Percentiles rank a stretch among this genome's conserved stretches.
phyloP scores from a whole-genome alignment of 2,888 invertebrate genomes.

The Dioctria rufipes region DNA sequence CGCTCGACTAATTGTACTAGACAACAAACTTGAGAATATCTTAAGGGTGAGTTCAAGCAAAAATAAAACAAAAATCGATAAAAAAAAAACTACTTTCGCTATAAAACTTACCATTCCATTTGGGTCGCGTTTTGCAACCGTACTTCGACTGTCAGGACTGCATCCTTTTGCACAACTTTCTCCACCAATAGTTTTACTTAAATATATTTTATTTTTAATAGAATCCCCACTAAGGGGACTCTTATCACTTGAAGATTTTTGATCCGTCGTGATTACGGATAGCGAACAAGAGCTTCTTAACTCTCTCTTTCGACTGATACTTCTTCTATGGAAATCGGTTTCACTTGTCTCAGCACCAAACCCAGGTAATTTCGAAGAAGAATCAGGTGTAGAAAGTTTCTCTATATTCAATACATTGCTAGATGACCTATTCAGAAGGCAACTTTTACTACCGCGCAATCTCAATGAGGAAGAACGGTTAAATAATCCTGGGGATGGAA shows the following conservation, averaged over 20 bases:
- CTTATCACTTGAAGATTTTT: conserved; percentile 50
- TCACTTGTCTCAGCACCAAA: not conserved
- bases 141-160: conserved; percentile 51
- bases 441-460: conserved; percentile 76
- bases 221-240: conserved; percentile 55
- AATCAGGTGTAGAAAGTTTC: conserved; percentile 35
- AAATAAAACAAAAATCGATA: conserved; percentile 40
- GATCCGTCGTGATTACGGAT: conserved; percentile 57
- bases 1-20: conserved; percentile 24
- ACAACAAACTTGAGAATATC: conserved; percentile 47
- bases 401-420: conserved; percentile 58
- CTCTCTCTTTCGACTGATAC: conserved; percentile 55
- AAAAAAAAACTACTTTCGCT: not conserved
- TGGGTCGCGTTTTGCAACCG: conserved; percentile 60
- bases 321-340: conserved; percentile 19
- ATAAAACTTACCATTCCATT: conserved; percentile 61
- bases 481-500: conserved; percentile 69
- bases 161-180: conserved; percentile 24
- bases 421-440: conserved; percentile 56
- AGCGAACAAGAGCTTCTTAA: conserved; percentile 54
- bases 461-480: conserved; percentile 79
- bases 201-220: conserved; percentile 10
- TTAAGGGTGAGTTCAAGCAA: not conserved
- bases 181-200: conserved; percentile 26
- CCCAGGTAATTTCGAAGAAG: conserved; percentile 15